Base-by-base conservation (phyloP, 1,140 invertebrate genomes). In the Sipha flava region DNA sequence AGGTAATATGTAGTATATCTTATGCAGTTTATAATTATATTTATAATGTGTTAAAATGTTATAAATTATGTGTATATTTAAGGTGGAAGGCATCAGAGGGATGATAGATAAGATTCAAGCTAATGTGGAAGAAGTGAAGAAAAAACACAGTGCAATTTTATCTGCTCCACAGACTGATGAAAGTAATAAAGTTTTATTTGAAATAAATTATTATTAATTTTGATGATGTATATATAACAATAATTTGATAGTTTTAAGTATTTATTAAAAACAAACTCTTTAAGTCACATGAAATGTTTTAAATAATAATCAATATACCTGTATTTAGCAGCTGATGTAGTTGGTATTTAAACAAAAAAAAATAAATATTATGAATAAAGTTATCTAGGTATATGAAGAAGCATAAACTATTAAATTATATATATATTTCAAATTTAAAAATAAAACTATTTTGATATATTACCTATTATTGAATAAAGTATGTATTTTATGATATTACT, bases 81-180 rank as follows among this genome's bases (percentile, higher is more conserved):
- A 94, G 92, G 97, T 99, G 87, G 97, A 99, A 88, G 97, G 99
- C 88, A 98, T 99, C 87, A 92, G 97, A 82, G 95, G 96, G 87
- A 98, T 98, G 94, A 98, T 99, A 90, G 97, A 99, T 87, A 97
- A 96, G 89, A 98, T 99, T 86, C 95, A 98, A 86, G 92, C 93
- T 83, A 98, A 98, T 90, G 97, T 99, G 66, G 97, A 99, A 86
- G 96, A 99, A 88, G 97, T 99, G 43, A 99, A 99, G 90, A 98
- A 97, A 90, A 98, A 98, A 90, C 98, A 99, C 88, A 98, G 96
- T 88, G 93, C 94, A 86, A 99, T 99, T 84, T 89, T 99, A 83
- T 97, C 96, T 83, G 97, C 97, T 82, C 97, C 98, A 81, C 95
- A 98, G 85, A 97, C 96, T 85, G 97, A 99, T 90, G 97, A 99